Conservation (phyloP, 2,113 vertebrate species). For the Bothrops jararaca region DNA sequence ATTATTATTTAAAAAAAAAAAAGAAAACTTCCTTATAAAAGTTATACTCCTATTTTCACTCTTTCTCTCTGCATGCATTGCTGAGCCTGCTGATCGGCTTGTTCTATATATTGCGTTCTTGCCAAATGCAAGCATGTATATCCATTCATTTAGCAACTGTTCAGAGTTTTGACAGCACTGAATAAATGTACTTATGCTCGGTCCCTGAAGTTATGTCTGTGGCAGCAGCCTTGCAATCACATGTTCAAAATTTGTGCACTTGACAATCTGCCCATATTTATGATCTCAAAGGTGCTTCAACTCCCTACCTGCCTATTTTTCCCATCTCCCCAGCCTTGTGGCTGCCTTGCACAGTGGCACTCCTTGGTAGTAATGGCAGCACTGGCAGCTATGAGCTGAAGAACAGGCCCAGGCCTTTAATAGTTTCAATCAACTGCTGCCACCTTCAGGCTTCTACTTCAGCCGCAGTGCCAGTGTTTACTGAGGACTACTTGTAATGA, state of each 20-base stretch:
- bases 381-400: neutral
- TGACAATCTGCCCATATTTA: neutral
- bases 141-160: neutral
- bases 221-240: neutral
- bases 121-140: neutral
- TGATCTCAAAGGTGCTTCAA: neutral
- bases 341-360: neutral
- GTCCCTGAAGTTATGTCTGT: neutral
- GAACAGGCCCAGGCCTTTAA: neutral
- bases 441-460: neutral
- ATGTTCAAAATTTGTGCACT: neutral
- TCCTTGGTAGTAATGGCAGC: neutral
- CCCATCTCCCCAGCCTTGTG: neutral
- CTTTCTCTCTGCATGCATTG: neutral
- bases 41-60: neutral
- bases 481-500: neutral
- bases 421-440: neutral
- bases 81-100: neutral
- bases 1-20: no score
- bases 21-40: neutral
- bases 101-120: neutral
- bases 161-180: neutral
- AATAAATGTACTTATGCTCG: neutral
- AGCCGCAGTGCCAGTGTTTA: neutral
- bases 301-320: neutral